A percentile compares a stretch with the other conserved stretches of the same genome.
Evolutionary conservation across 2,113 vertebrate species (phyloP).

Genomic region (Pungitius pungitius): DNA sequence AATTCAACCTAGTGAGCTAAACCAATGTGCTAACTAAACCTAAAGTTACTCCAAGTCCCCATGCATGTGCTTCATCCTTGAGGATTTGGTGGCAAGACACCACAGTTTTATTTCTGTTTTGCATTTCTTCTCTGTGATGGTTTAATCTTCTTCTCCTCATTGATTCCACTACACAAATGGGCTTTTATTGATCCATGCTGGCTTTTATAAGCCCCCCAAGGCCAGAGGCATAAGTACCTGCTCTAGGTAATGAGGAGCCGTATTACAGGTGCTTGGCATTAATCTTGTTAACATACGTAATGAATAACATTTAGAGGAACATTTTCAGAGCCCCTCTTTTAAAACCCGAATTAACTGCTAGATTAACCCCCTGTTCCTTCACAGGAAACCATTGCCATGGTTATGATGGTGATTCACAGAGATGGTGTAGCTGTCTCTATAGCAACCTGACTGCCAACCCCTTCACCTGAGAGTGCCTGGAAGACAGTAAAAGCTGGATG

Average conservation of each 20-base stretch:
- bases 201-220: conserved; percentile 18
- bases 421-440: conserved; percentile 31
- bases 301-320: not conserved
- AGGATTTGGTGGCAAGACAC: not conserved
- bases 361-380: not conserved
- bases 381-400: conserved; percentile 2
- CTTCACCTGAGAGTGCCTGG: conserved; percentile 18
- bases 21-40: not conserved
- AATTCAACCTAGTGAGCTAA: not conserved
- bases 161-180: conserved; percentile 26
- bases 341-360: not conserved
- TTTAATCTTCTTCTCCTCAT: conserved; percentile 11
- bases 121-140: not conserved
- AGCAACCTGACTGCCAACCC: conserved; percentile 29
- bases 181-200: conserved; percentile 38
- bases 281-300: conserved; percentile 20
- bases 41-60: not conserved
- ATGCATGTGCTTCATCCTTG: not conserved
- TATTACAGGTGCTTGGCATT: conserved; percentile 30
- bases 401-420: conserved; percentile 24
- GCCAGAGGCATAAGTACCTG: conserved; percentile 21
- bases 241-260: conserved; percentile 37
- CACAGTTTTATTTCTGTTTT: not conserved
- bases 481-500: conserved; percentile 15
- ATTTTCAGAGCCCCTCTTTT: not conserved